A percentile compares a stretch with the other conserved stretches of the same genome.
phyloP scores from a whole-genome alignment of 2,113 vertebrate genomes.

The Lepus americanus region DNA sequence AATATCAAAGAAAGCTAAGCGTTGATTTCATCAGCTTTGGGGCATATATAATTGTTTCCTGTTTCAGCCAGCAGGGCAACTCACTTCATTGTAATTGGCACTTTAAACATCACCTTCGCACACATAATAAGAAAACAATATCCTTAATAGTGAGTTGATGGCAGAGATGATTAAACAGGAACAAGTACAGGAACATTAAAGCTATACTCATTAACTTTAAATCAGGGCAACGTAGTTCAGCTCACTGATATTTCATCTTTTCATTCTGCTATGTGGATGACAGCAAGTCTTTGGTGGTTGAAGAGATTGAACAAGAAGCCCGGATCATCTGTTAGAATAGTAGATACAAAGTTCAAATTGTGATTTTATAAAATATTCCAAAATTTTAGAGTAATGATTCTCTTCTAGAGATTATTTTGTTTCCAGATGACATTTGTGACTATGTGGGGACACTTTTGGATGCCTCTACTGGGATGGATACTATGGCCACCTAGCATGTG shows the following conservation, averaged over 20 bases:
- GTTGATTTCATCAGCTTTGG: slow-evolving; percentile 38
- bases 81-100: background rate
- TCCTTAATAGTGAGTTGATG: background rate
- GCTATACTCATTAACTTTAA: background rate
- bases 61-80: background rate
- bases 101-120: background rate
- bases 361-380: slow-evolving; percentile 1
- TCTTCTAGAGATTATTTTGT: background rate
- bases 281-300: background rate
- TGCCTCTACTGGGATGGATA: background rate
- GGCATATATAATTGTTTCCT: background rate
- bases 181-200: background rate
- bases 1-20: background rate
- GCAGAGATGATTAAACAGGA: background rate
- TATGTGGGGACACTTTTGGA: background rate
- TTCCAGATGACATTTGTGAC: background rate
- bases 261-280: background rate
- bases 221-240: background rate
- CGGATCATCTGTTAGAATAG: background rate
- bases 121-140: slow-evolving; percentile 1
- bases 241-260: background rate
- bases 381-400: background rate
- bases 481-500: background rate
- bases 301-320: background rate
- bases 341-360: background rate